Base-by-base conservation (phyloP, 2,888 invertebrate genomes). In the Plebejus argus region DNA sequence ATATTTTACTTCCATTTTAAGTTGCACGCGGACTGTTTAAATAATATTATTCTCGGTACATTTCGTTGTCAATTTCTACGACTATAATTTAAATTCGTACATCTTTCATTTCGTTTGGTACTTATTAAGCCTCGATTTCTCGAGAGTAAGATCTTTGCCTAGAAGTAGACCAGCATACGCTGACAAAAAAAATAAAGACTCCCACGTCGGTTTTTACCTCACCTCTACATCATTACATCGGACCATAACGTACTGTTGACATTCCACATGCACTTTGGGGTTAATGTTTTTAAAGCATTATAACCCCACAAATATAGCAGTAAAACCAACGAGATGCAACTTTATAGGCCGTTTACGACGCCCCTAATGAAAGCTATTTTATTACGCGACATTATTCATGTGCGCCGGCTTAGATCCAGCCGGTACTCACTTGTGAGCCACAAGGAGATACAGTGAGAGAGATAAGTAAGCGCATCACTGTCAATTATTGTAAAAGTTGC, bases 321-420 rank as follows among this genome's bases (percentile, higher is more conserved):
- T 74, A 53, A 74, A 72, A 12, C 20, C 45, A 35, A 66, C 23
- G 28, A 49, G 74, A 49, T 71, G 35, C 39, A 28, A 28, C 74
- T 74, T 74, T 74, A 74, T 49, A 49, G 23, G 12, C 28, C 74
- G 53, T 74, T 74, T 74, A 74, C 74, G 74, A 74, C 28, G 45
- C 8, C 74, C 53, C 74, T 53, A 49, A 74, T 74, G 49, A 49
- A 74, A 49, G 74, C 74, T 71, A 20, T 39, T n/a, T 71, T 71
- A 71, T 71, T 71, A 39, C n/a, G 1, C 35, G 35, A 71, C 71
- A 35, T 70, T 70, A 70, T 70, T 39, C 39, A 71, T 39, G 23
- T 71, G 35, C 39, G n/a, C 8, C 66, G 10, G 61, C 10, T 23
- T 20, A 23, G 12, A 61, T 61, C 10, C 23, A 4, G 23, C 23